Conservation (phyloP, 2,888 invertebrate species). For the Pristionchus maxplancki region DNA sequence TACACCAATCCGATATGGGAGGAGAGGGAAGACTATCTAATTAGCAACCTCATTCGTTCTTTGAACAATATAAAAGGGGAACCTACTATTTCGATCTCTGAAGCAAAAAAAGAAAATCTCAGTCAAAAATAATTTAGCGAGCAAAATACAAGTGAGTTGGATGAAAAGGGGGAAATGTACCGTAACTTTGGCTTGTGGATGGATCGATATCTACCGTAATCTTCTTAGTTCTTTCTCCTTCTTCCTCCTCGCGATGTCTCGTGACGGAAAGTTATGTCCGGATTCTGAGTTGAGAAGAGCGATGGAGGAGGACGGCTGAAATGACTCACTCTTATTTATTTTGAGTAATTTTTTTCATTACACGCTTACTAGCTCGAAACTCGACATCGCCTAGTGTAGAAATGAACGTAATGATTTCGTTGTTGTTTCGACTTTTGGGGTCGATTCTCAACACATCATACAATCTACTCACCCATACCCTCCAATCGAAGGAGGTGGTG, state of each 20-base stretch:
- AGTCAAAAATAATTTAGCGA: not conserved
- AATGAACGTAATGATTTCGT: too few relatives aligned
- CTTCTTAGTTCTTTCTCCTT: slow-evolving; percentile 24
- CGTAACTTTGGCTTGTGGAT: not conserved
- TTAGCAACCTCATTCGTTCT: slow-evolving; percentile 5
- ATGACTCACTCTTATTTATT: not conserved
- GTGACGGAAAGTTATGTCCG: slow-evolving; percentile 22
- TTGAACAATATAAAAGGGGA: not conserved
- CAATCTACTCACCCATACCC: not conserved
- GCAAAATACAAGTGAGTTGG: not conserved
- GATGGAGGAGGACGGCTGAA: slow-evolving; percentile 45
- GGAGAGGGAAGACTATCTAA: not conserved
- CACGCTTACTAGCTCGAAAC: too few relatives aligned
- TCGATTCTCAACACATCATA: too few relatives aligned
- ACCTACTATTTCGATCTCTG: slow-evolving; percentile 12
- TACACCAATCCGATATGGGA: not conserved
- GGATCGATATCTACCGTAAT: not conserved
- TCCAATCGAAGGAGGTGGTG: not conserved
- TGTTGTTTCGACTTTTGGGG: too few relatives aligned
- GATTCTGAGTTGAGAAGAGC: slow-evolving; percentile 5
- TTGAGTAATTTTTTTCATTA: too few relatives aligned
- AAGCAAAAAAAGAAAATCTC: not conserved
- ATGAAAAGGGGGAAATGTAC: not conserved
- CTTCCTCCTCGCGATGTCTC: slow-evolving; percentile 8
- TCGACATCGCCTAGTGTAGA: too few relatives aligned